A percentile compares a stretch with the other conserved stretches of the same genome.
Conservation (phyloP, 2,888 invertebrate species). For the Heliconius aoede region DNA sequence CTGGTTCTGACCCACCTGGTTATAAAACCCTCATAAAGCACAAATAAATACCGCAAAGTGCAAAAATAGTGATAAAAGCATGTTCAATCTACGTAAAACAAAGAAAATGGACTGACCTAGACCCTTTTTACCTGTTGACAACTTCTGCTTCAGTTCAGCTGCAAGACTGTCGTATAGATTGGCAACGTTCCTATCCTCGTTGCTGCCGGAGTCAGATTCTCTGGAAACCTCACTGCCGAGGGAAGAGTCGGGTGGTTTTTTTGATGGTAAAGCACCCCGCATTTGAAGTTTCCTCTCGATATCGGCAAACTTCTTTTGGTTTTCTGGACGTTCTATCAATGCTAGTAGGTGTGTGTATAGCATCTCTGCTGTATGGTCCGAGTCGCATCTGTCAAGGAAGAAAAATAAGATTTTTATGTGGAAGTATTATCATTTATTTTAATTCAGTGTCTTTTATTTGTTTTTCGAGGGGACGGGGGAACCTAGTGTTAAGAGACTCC, state of each 20-base stretch:
- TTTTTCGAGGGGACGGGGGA: too few relatives aligned
- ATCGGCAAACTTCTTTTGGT: slow-evolving; percentile 92
- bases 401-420: background rate
- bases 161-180: slow-evolving; percentile 95
- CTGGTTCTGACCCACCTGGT: background rate
- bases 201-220: slow-evolving; percentile 88
- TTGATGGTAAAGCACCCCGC: slow-evolving; percentile 84
- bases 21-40: too few relatives aligned
- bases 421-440: too few relatives aligned
- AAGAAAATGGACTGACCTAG: slow-evolving; percentile 72
- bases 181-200: slow-evolving; percentile 87
- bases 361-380: slow-evolving; percentile 94
- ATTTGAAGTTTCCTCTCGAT: slow-evolving; percentile 86
- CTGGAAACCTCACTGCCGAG: slow-evolving; percentile 89
- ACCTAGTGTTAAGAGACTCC: too few relatives aligned
- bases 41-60: slow-evolving; percentile 32
- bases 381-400: slow-evolving; percentile 87
- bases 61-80: slow-evolving; percentile 51
- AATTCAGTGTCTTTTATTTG: too few relatives aligned
- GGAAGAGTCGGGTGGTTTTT: slow-evolving; percentile 88
- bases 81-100: slow-evolving; percentile 55
- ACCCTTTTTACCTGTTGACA: slow-evolving; percentile 83
- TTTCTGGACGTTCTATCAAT: slow-evolving; percentile 91
- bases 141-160: slow-evolving; percentile 90
- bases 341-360: slow-evolving; percentile 93